A percentile compares a stretch with the other conserved stretches of the same genome.
Evolutionary conservation across 2,113 vertebrate species (phyloP).

Genomic region (Cyanoderma ruficeps): DNA sequence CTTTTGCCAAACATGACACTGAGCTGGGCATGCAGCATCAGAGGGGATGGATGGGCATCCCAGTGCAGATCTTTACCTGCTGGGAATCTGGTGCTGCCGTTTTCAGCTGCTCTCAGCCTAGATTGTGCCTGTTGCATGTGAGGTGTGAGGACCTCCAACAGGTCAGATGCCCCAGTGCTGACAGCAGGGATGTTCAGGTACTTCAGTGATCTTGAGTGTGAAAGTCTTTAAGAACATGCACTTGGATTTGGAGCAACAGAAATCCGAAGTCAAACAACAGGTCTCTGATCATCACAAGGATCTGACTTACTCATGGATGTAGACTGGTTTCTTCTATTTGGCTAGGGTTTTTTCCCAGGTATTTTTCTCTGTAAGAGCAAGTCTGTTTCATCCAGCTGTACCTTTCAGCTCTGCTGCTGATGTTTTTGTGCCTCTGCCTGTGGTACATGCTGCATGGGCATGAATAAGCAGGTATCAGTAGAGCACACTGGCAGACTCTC

Average conservation of each 20-base stretch:
- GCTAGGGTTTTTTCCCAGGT: not conserved
- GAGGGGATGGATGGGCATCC: accelerated
- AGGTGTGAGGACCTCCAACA: not conserved
- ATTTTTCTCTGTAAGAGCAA: not conserved
- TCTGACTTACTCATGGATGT: not conserved
- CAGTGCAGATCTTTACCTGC: not conserved
- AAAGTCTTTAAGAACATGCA: accelerated
- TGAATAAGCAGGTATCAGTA: not conserved
- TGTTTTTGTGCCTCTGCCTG: not conserved
- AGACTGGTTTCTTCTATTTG: not conserved
- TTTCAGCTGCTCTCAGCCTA: not conserved
- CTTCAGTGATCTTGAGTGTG: not conserved
- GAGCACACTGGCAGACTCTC: not conserved
- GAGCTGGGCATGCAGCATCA: not conserved
- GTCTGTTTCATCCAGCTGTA: not conserved
- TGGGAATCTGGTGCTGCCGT: not conserved
- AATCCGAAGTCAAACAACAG: not conserved
- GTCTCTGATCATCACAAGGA: not conserved
- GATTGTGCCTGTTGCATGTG: not conserved
- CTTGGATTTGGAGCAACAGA: not conserved
- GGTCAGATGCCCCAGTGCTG: not conserved
- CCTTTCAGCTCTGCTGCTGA: not conserved
- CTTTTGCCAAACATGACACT: not conserved
- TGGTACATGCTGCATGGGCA: not conserved
- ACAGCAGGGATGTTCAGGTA: not conserved